Evolutionary conservation across 1,140 invertebrate species (phyloP).

Genomic region (Eciton burchellii): DNA sequence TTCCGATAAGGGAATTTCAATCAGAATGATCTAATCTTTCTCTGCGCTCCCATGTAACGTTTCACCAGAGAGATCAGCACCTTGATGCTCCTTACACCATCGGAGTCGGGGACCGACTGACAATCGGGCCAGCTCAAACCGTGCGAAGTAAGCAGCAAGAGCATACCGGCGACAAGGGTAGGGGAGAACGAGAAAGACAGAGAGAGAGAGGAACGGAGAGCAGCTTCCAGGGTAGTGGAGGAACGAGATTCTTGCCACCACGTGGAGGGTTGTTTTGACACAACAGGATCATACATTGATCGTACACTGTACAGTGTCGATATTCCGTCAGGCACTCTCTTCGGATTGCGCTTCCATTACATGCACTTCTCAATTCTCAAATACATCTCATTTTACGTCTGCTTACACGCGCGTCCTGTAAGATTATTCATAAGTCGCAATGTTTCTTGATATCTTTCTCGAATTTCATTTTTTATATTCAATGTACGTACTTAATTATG

Average conservation of each 20-base stretch:
- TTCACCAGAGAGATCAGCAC: not conserved
- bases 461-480: not conserved
- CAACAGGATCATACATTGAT: not conserved
- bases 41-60: not conserved
- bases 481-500: not conserved
- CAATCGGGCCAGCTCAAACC: slow-evolving; percentile 74
- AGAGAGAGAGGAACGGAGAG: slow-evolving; percentile 23
- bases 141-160: slow-evolving; percentile 73
- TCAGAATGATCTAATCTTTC: not conserved
- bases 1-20: not conserved
- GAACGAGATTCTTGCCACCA: slow-evolving; percentile 12
- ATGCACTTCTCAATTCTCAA: not conserved
- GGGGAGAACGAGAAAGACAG: slow-evolving; percentile 45
- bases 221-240: slow-evolving; percentile 29
- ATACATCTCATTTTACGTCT: not conserved
- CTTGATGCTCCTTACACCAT: slow-evolving; percentile 61
- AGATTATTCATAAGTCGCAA: not conserved
- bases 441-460: not conserved
- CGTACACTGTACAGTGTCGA: slow-evolving; percentile 14
- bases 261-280: slow-evolving; percentile 62
- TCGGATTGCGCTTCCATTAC: not conserved
- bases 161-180: slow-evolving; percentile 40
- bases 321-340: not conserved
- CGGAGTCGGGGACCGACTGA: slow-evolving; percentile 72
- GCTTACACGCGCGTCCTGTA: not conserved